Conservation (phyloP, 2,113 vertebrate genomes). For the Fukomys damarensis region DNA sequence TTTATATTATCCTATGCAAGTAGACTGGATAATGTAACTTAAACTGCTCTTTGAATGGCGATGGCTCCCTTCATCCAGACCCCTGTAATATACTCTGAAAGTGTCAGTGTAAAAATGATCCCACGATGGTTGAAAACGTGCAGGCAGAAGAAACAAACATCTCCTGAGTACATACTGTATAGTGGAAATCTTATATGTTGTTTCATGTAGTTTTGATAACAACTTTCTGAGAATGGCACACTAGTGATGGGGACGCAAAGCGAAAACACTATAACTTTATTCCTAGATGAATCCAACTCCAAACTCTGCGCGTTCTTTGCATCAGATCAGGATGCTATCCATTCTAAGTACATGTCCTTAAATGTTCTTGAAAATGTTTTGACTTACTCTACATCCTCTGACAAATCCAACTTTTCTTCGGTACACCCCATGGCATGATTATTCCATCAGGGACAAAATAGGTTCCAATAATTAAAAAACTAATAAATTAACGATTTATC, state of each 20-base stretch:
- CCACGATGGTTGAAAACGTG: not conserved
- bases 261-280: not conserved
- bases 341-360: not conserved
- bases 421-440: not conserved
- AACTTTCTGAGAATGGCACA: not conserved
- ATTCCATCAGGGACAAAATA: not conserved
- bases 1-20: slow-evolving; percentile 2
- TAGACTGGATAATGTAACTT: not conserved
- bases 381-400: not conserved
- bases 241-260: not conserved
- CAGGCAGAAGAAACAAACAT: not conserved
- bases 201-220: not conserved
- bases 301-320: not conserved
- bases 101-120: not conserved
- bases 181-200: not conserved
- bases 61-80: not conserved
- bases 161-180: not conserved
- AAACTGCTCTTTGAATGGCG: not conserved
- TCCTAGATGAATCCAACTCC: not conserved
- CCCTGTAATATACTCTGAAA: not conserved
- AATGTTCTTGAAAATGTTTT: not conserved
- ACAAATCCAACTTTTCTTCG: not conserved
- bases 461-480: not conserved
- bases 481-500: not conserved
- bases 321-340: not conserved